These are phyloP conservation scores for Tetanocera ferruginea DNA, from an alignment of 2,888 invertebrate genomes.

Conservation along the genomic window DNA sequence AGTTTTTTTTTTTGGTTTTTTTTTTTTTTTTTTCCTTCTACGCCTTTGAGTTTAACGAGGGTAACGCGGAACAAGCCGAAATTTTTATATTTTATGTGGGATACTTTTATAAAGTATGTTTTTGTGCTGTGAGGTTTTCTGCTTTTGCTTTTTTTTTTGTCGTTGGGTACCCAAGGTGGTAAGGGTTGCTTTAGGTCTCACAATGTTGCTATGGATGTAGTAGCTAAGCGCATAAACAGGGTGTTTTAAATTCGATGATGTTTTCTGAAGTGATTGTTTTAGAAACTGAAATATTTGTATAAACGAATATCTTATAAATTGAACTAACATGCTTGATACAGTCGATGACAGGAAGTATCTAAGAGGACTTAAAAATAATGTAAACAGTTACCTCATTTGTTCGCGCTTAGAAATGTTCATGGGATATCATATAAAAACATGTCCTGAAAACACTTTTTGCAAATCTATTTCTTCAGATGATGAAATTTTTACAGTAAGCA, in stretches of 20 bases:
- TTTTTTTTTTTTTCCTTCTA: not conserved
- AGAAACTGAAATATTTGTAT: no score
- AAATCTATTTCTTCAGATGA: no score
- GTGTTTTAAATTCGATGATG: not conserved
- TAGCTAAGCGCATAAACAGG: not conserved
- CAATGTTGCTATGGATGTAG: not conserved
- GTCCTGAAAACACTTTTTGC: no score
- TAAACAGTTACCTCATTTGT: no score
- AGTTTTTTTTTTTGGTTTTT: not conserved
- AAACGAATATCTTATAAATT: no score
- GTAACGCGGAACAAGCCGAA: slow-evolving; percentile 15
- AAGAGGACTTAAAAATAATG: no score
- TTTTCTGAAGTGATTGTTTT: no score
- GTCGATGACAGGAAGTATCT: no score
- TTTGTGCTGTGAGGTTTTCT: not conserved
- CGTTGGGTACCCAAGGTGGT: not conserved
- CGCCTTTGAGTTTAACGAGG: slow-evolving; percentile 18
- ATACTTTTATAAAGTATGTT: not conserved
- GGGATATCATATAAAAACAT: no score
- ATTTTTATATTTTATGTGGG: slow-evolving; percentile 28
- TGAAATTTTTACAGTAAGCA: no score
- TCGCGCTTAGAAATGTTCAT: no score
- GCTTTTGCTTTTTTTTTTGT: not conserved
- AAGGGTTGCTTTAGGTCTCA: not conserved
- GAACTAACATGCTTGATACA: no score